Evolutionary conservation across 2,888 invertebrate species (phyloP).

Genomic region (Hedychridium roseum): DNA sequence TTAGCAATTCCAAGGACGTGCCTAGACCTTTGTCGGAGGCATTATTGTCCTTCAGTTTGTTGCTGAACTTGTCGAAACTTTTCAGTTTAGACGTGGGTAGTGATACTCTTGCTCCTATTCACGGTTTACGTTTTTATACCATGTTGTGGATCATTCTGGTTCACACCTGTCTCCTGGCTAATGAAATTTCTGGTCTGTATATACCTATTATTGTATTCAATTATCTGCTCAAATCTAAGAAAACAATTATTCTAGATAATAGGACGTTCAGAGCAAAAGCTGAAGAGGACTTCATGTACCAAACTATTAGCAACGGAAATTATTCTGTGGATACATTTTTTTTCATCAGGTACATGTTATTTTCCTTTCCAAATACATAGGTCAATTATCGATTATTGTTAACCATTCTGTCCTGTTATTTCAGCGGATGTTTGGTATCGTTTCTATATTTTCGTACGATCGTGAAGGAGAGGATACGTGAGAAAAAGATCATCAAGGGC

Average conservation of each 20-base stretch:
- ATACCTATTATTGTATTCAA: no score
- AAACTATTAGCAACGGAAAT: slow-evolving; percentile 67
- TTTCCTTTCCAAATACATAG: no score
- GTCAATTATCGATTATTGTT: no score
- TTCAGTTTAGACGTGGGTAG: slow-evolving; percentile 58
- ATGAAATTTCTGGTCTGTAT: slow-evolving; percentile 48
- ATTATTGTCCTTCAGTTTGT: slow-evolving; percentile 50
- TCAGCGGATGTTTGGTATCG: slow-evolving; percentile 77
- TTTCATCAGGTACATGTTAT: slow-evolving; percentile 73
- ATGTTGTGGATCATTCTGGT: slow-evolving; percentile 71
- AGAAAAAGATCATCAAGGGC: slow-evolving; percentile 61
- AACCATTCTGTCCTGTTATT: slow-evolving; percentile 42
- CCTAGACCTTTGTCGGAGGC: slow-evolving; percentile 47
- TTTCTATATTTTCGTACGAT: slow-evolving; percentile 75
- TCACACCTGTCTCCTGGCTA: slow-evolving; percentile 52
- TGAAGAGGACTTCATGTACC: slow-evolving; percentile 64
- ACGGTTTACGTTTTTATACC: slow-evolving; percentile 71
- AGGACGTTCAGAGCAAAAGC: slow-evolving; percentile 62
- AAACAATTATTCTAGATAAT: slow-evolving; percentile 67
- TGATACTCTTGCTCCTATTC: slow-evolving; percentile 68
- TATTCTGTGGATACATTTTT: slow-evolving; percentile 72
- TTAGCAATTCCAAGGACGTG: slow-evolving; percentile 33
- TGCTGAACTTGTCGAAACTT: slow-evolving; percentile 49
- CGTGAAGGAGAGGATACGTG: slow-evolving; percentile 65
- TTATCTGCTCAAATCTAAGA: no score